phyloP scores from a whole-genome alignment of 53 echinoderm and acorn worm genomes.

The Antedon mediterranea region DNA sequence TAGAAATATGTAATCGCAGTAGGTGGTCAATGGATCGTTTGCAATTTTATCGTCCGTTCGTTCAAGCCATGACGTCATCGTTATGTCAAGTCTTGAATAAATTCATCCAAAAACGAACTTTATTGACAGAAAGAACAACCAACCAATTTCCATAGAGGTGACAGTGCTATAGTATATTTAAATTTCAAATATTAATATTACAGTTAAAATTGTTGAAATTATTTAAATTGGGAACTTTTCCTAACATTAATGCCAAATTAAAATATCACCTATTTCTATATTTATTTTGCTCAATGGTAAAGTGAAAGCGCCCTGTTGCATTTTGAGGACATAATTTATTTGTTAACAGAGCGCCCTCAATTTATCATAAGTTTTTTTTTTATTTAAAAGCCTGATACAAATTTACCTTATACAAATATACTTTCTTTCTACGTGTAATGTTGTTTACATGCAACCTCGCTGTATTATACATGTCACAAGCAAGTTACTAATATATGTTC shows the following conservation, averaged over 20 bases:
- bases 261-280: background rate
- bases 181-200: background rate
- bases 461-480: background rate
- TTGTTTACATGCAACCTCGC: background rate
- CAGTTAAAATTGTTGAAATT: background rate
- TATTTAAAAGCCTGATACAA: background rate
- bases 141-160: background rate
- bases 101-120: no score
- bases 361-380: background rate
- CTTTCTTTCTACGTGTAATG: background rate
- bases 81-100: no score
- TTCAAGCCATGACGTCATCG: no score
- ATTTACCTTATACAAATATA: background rate
- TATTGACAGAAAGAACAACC: background rate
- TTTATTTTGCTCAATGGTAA: background rate
- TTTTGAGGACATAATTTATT: slow-evolving; percentile 1
- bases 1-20: no score
- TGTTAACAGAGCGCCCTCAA: background rate
- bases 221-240: background rate
- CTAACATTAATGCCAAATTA: background rate
- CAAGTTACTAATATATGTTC: background rate
- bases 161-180: background rate
- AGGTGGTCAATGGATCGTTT: no score
- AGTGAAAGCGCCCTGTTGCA: background rate
- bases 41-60: no score